These are phyloP conservation scores for Ancistrus triradiatus DNA, from an alignment of 2,113 vertebrate genomes.

Conservation along the genomic window DNA sequence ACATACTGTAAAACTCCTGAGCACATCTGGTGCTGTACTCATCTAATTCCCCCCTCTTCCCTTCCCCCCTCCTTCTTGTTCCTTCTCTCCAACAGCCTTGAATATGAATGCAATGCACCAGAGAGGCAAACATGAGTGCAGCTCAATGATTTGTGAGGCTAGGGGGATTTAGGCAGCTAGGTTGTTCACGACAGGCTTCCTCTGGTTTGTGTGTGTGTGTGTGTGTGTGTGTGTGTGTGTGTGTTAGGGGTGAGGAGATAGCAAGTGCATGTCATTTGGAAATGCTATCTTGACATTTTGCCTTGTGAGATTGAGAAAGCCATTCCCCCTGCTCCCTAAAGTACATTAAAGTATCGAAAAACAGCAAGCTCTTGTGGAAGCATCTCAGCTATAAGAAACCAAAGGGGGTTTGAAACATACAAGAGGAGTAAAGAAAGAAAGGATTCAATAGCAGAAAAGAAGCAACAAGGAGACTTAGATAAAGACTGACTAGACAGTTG, in stretches of 20 bases:
- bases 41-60: slow-evolving; percentile 16
- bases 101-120: slow-evolving; percentile 39
- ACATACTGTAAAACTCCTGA: slow-evolving; percentile 49
- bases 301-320: slow-evolving; percentile 12
- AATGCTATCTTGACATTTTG: slow-evolving; percentile 27
- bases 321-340: slow-evolving; percentile 1
- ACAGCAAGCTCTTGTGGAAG: neutral
- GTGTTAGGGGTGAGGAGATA: neutral
- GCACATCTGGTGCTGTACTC: slow-evolving; percentile 52
- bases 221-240: neutral
- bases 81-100: slow-evolving; percentile 26
- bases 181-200: slow-evolving; percentile 1
- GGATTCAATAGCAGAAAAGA: neutral
- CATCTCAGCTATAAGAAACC: neutral
- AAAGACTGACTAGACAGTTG: slow-evolving; percentile 49
- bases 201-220: neutral
- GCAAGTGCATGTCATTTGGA: slow-evolving; percentile 30
- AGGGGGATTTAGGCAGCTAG: slow-evolving; percentile 6
- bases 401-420: neutral
- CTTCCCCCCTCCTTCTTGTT: slow-evolving; percentile 1
- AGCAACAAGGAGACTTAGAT: slow-evolving; percentile 4
- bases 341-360: slow-evolving; percentile 8
- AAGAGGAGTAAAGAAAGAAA: neutral
- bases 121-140: slow-evolving; percentile 40
- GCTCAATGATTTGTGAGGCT: slow-evolving; percentile 35